A percentile compares a stretch with the other conserved stretches of the same genome.
phyloP scores from a whole-genome alignment of 2,113 vertebrate genomes.

The Phasianus colchicus region DNA sequence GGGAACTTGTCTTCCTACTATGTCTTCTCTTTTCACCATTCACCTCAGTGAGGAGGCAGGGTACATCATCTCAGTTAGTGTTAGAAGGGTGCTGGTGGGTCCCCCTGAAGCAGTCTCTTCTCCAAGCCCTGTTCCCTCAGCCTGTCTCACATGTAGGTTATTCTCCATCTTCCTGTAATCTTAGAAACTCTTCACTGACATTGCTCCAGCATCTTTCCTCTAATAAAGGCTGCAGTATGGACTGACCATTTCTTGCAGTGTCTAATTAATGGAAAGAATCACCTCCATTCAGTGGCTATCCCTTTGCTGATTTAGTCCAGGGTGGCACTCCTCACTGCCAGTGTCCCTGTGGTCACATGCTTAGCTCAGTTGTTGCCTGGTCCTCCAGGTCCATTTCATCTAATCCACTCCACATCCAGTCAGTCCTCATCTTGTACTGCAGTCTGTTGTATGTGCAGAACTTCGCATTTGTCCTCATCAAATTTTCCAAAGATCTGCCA shows the following conservation, averaged over 20 bases:
- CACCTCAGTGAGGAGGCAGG: background rate
- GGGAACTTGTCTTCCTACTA: background rate
- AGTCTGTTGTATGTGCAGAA: background rate
- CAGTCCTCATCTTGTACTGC: background rate
- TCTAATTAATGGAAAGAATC: background rate
- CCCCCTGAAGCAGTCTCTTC: background rate
- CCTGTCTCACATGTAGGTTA: background rate
- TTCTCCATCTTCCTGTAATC: background rate
- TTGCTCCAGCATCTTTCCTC: background rate
- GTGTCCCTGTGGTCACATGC: fast-evolving
- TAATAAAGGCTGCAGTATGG: background rate
- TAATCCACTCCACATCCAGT: background rate
- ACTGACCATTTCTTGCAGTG: background rate
- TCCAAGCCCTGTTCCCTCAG: background rate
- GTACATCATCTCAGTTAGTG: background rate
- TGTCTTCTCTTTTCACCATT: background rate
- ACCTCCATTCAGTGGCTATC: fast-evolving
- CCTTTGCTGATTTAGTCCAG: background rate
- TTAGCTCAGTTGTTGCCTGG: background rate
- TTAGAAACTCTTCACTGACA: background rate
- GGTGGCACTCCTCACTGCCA: background rate
- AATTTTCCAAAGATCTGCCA: background rate
- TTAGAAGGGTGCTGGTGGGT: background rate
- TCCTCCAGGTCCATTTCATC: background rate
- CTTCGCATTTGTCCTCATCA: background rate